Evolutionary conservation across 2,797 vertebrate genomes (phyloP).

Genomic region (Myotis vivesi): DNA sequence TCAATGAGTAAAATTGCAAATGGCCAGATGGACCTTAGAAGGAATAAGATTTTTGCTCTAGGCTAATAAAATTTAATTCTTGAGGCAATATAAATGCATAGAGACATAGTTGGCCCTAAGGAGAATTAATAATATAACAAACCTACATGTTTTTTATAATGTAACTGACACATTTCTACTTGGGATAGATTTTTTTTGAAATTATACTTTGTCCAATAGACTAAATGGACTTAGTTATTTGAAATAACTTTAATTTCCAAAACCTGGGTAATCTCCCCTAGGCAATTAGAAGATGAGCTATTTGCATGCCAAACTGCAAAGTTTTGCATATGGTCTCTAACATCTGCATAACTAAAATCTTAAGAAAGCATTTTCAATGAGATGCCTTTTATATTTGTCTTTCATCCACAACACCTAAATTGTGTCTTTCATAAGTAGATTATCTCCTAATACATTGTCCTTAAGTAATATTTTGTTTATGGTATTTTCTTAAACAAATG

Average conservation of each 20-base stretch:
- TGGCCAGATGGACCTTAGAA: constrained; percentile 10
- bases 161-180: neutral
- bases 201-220: neutral
- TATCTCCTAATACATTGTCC: neutral
- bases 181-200: neutral
- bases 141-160: neutral
- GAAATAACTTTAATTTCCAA: constrained; percentile 27
- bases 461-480: neutral
- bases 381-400: constrained; percentile 12
- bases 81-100: neutral
- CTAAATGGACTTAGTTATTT: neutral
- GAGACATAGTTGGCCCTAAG: neutral
- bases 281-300: constrained; percentile 3
- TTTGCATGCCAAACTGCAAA: neutral
- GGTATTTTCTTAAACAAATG: neutral
- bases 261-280: neutral
- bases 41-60: constrained; percentile 12
- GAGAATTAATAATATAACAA: constrained; percentile 25
- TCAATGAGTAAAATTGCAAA: neutral
- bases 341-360: constrained; percentile 58
- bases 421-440: neutral
- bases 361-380: constrained; percentile 5
- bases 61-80: neutral
- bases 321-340: constrained; percentile 37
- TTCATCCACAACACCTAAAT: neutral